A percentile compares a stretch with the other conserved stretches of the same genome.
Evolutionary conservation across 2,113 vertebrate species (phyloP).

Genomic region (Dendrocopos noguchii): DNA sequence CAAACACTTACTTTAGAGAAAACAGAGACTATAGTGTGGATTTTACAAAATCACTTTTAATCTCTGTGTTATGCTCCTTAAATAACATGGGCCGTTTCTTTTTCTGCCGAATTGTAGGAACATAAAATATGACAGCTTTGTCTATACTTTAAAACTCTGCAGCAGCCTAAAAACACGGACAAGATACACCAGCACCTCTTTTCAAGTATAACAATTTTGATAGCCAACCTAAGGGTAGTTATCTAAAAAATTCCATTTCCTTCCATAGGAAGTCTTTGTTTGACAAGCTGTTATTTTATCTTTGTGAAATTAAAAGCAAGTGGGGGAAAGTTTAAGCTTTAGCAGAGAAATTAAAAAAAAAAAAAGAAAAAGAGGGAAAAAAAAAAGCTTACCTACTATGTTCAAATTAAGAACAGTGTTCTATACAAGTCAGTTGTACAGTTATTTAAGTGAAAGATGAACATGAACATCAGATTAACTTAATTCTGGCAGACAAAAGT

Average conservation of each 20-base stretch:
- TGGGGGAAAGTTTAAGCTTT: constrained; percentile 83
- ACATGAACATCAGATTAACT: constrained; percentile 89
- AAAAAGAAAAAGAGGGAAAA: constrained; percentile 75
- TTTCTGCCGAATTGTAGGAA: constrained; percentile 72
- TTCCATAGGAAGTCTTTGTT: constrained; percentile 98
- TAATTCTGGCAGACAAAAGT: constrained; percentile 89
- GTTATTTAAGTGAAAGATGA: constrained; percentile 93
- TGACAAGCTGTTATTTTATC: constrained; percentile 83
- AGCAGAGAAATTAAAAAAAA: constrained; percentile 79
- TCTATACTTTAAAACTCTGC: constrained; percentile 89
- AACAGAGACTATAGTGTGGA: constrained; percentile 90
- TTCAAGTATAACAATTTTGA: constrained; percentile 86
- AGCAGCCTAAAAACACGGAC: constrained; percentile 90
- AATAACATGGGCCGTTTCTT: constrained; percentile 72
- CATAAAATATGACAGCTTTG: constrained; percentile 86
- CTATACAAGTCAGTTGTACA: constrained; percentile 95
- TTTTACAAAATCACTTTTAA: constrained; percentile 84
- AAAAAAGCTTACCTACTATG: constrained; percentile 89
- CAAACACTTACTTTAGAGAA: constrained; percentile 95
- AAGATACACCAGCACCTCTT: constrained; percentile 85
- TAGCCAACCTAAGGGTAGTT: constrained; percentile 84
- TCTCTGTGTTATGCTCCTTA: constrained; percentile 84
- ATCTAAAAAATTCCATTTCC: constrained; percentile 89
- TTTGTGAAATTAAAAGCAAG: constrained; percentile 83
- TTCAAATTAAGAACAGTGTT: constrained; percentile 90